These are phyloP conservation scores for Kryphioiulus occultus DNA, from an alignment of 2,888 invertebrate species.

Conservation along the genomic window DNA sequence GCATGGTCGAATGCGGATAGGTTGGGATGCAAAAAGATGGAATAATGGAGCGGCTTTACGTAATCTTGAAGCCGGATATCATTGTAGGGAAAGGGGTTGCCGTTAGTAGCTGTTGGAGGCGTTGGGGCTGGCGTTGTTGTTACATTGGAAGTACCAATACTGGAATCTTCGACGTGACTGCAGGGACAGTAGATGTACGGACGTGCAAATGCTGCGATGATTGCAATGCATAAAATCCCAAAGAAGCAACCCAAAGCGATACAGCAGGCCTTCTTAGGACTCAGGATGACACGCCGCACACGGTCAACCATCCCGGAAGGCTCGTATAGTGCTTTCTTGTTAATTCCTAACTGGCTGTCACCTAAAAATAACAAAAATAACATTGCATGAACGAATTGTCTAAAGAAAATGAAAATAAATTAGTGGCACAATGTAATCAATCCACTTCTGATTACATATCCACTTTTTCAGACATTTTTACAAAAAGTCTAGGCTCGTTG, in stretches of 20 bases:
- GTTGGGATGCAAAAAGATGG: slow-evolving; percentile 90
- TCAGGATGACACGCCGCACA: slow-evolving; percentile 69
- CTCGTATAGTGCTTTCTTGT: slow-evolving; percentile 75
- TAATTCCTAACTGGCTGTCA: slow-evolving; percentile 70
- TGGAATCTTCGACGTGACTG: slow-evolving; percentile 66
- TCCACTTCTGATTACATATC: too few relatives aligned
- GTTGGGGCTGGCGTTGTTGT: slow-evolving; percentile 55
- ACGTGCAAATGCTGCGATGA: slow-evolving; percentile 89
- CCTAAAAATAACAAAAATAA: slow-evolving; percentile 63
- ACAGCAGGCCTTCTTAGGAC: slow-evolving; percentile 76
- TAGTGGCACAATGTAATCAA: too few relatives aligned
- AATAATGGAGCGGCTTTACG: slow-evolving; percentile 82
- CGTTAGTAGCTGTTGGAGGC: slow-evolving; percentile 74
- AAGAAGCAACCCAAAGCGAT: slow-evolving; percentile 81
- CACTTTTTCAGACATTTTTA: too few relatives aligned
- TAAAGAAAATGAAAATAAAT: too few relatives aligned
- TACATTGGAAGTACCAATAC: slow-evolving; percentile 56
- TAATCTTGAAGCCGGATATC: slow-evolving; percentile 78
- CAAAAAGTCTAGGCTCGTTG: too few relatives aligned
- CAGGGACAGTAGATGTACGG: slow-evolving; percentile 77
- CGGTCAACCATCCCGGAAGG: slow-evolving; percentile 84
- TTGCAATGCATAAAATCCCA: slow-evolving; percentile 80
- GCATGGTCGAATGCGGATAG: slow-evolving; percentile 86
- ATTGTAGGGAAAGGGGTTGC: slow-evolving; percentile 79
- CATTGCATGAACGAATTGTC: background rate